These are phyloP conservation scores for Phyllostomus hastatus DNA, from an alignment of 2,113 vertebrate genomes.

Conservation along the genomic window DNA sequence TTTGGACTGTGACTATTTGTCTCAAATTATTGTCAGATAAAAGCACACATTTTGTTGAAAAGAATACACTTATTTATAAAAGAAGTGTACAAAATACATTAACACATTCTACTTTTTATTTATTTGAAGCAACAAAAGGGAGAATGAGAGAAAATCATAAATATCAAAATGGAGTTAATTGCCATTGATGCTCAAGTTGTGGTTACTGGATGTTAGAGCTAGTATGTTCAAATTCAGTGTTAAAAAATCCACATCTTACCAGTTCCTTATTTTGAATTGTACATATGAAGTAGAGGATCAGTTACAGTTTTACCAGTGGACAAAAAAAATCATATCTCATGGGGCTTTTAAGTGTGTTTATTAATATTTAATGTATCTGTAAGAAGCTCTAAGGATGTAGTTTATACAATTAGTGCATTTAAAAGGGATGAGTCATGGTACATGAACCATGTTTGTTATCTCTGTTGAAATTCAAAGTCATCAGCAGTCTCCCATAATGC, in stretches of 20 bases:
- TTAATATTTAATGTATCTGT: slow-evolving; percentile 49
- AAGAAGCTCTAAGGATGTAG: slow-evolving; percentile 11
- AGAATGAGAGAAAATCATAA: neutral
- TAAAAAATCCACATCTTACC: neutral
- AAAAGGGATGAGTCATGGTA: slow-evolving; percentile 20
- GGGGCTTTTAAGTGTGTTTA: slow-evolving; percentile 26
- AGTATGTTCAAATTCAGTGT: neutral
- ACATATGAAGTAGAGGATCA: neutral
- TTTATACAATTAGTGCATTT: slow-evolving; percentile 45
- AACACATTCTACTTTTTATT: neutral
- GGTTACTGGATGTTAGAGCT: neutral
- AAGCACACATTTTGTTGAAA: neutral
- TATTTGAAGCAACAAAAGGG: neutral
- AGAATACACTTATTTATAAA: neutral
- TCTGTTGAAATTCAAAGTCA: slow-evolving; percentile 32
- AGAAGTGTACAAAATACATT: neutral
- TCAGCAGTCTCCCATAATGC: neutral
- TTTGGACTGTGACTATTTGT: neutral
- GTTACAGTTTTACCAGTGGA: neutral
- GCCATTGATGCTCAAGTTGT: neutral
- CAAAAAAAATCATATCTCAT: neutral
- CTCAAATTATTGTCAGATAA: neutral
- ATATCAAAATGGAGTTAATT: neutral
- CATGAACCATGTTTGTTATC: slow-evolving; percentile 24
- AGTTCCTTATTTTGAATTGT: neutral